Evolutionary conservation across 2,797 vertebrate species (phyloP).

Genomic region (Cyprinella venusta): DNA sequence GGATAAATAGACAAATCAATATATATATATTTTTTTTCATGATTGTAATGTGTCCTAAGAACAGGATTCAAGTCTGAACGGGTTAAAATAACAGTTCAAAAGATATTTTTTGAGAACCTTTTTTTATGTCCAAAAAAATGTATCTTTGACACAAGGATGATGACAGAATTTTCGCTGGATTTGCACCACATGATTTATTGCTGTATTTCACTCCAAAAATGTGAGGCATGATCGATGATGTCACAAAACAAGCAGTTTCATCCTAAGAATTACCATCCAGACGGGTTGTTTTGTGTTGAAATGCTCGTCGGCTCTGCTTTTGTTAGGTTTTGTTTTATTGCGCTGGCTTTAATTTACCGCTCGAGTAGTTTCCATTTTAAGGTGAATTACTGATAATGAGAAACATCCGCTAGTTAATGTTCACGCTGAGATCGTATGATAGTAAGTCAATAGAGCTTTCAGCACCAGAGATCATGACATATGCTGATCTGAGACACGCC

Average conservation of each 20-base stretch:
- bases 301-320: conserved; percentile 18
- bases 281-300: neutral
- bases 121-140: neutral
- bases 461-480: conserved; percentile 19
- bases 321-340: conserved; percentile 36
- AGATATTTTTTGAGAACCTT: too few species aligned
- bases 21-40: too few species aligned
- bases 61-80: too few species aligned
- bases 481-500: neutral
- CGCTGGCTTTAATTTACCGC: conserved; percentile 46
- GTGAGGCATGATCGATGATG: neutral
- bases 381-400: conserved; percentile 51
- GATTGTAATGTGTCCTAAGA: too few species aligned
- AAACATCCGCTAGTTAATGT: conserved; percentile 44
- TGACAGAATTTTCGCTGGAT: neutral
- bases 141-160: too few species aligned
- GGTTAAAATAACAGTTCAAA: too few species aligned
- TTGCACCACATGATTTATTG: neutral
- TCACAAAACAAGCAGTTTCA: neutral
- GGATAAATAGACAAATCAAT: too few species aligned
- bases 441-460: conserved; percentile 35
- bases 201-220: neutral
- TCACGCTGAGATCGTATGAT: conserved; percentile 29
- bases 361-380: conserved; percentile 48
- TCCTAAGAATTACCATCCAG: neutral